These are phyloP conservation scores for Spisula subtruncata DNA, from an alignment of 2,888 invertebrate species.

Conservation along the genomic window DNA sequence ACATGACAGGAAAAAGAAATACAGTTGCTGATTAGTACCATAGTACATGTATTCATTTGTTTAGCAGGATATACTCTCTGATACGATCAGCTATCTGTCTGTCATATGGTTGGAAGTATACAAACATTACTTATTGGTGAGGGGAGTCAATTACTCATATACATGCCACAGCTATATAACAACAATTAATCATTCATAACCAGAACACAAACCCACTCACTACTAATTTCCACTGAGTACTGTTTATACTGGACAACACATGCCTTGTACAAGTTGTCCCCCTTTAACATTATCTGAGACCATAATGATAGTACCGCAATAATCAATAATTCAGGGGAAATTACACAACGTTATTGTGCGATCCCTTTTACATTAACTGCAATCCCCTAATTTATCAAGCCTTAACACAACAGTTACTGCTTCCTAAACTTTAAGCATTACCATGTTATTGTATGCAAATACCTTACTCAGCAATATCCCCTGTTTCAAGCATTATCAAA, in stretches of 20 bases:
- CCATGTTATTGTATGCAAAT: too few species aligned
- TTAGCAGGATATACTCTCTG: conserved; percentile 29
- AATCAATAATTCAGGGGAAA: too few species aligned
- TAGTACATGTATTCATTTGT: conserved; percentile 40
- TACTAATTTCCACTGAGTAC: neutral
- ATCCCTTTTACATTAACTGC: too few species aligned
- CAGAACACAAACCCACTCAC: neutral
- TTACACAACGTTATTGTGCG: too few species aligned
- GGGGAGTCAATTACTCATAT: conserved; percentile 16
- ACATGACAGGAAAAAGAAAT: conserved; percentile 2
- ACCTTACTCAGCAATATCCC: too few species aligned
- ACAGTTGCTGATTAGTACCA: conserved; percentile 25
- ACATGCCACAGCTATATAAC: neutral
- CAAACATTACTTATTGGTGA: conserved; percentile 14
- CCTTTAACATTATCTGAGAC: neutral
- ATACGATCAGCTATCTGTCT: conserved; percentile 44
- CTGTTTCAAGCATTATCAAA: too few species aligned
- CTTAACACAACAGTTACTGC: too few species aligned
- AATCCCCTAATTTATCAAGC: too few species aligned
- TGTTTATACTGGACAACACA: neutral
- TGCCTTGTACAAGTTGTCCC: neutral
- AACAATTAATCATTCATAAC: conserved; percentile 24
- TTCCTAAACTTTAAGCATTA: too few species aligned
- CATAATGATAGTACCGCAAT: too few species aligned
- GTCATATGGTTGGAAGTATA: conserved; percentile 32